Evolutionary conservation across 1,140 invertebrate genomes (phyloP).

Genomic region (Pogonognathellus flavescens): DNA sequence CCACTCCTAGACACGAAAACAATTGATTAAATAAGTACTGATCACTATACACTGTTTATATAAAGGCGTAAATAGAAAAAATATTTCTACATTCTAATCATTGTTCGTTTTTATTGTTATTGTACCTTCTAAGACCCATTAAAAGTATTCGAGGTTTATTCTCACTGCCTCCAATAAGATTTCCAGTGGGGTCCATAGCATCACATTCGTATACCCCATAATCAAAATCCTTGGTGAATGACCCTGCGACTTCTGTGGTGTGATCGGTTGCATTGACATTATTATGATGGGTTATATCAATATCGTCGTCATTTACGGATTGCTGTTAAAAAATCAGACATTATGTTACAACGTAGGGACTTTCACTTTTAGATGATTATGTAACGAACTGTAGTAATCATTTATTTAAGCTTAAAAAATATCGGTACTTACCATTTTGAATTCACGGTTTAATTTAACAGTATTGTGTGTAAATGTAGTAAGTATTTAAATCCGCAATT

Average conservation of each 20-base stretch:
- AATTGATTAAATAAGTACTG: too few species aligned
- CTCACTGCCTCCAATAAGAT: constrained; percentile 76
- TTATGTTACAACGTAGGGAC: too few species aligned
- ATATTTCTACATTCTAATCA: background rate
- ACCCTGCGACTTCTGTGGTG: constrained; percentile 10
- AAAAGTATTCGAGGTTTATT: constrained; percentile 93
- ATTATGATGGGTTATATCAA: constrained; percentile 27
- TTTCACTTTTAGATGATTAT: too few species aligned
- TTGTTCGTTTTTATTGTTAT: background rate
- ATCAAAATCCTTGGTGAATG: constrained; percentile 85
- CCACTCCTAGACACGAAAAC: constrained; percentile 82
- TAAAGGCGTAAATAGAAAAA: too few species aligned
- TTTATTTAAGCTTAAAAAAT: too few species aligned
- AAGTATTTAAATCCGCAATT: too few species aligned
- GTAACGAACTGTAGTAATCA: too few species aligned
- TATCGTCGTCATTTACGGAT: constrained; percentile 54
- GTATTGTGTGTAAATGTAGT: too few species aligned
- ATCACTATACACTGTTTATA: too few species aligned
- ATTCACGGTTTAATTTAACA: too few species aligned
- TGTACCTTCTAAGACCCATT: constrained; percentile 92
- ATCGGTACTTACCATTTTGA: too few species aligned
- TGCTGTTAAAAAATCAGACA: constrained; percentile 10
- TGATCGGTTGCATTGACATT: background rate
- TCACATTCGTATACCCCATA: constrained; percentile 84
- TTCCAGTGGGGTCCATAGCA: constrained; percentile 76